Percentiles rank a stretch among this genome's conserved stretches.
phyloP scores from a whole-genome alignment of 2,888 invertebrate species.

The Acrobasis consociella region DNA sequence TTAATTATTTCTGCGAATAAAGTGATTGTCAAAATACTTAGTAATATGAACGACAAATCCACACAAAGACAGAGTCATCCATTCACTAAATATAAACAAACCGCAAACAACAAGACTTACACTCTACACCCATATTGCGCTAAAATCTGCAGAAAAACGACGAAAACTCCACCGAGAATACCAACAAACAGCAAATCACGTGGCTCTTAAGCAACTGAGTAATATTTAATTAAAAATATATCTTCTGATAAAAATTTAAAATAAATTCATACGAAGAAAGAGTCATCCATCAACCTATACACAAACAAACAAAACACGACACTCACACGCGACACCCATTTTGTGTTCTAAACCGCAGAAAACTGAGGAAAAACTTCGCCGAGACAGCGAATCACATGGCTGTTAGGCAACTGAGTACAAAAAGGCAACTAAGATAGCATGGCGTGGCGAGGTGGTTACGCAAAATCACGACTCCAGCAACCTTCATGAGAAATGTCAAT shows the following conservation, averaged over 20 bases:
- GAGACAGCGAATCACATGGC: constrained; percentile 47
- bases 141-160: constrained; percentile 27
- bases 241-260: background rate
- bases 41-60: background rate
- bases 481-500: constrained; percentile 80
- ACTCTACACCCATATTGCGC: constrained; percentile 45
- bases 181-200: constrained; percentile 45
- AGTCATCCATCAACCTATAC: background rate
- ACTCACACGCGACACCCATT: constrained; percentile 52
- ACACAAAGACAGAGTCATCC: background rate
- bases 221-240: constrained; percentile 23
- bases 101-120: constrained; percentile 34
- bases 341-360: constrained; percentile 29
- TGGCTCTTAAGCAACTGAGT: constrained; percentile 57
- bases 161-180: constrained; percentile 21
- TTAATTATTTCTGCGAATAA: no score
- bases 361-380: constrained; percentile 27
- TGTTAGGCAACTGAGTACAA: constrained; percentile 62
- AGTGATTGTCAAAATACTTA: no score
- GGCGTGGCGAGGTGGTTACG: constrained; percentile 70
- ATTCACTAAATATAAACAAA: constrained; percentile 1
- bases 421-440: constrained; percentile 58
- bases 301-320: constrained; percentile 19
- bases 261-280: background rate
- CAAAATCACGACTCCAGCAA: constrained; percentile 76